A percentile compares a stretch with the other conserved stretches of the same genome.
Evolutionary conservation across 2,888 invertebrate genomes (phyloP).

Genomic region (Oxyteleia sp.): DNA sequence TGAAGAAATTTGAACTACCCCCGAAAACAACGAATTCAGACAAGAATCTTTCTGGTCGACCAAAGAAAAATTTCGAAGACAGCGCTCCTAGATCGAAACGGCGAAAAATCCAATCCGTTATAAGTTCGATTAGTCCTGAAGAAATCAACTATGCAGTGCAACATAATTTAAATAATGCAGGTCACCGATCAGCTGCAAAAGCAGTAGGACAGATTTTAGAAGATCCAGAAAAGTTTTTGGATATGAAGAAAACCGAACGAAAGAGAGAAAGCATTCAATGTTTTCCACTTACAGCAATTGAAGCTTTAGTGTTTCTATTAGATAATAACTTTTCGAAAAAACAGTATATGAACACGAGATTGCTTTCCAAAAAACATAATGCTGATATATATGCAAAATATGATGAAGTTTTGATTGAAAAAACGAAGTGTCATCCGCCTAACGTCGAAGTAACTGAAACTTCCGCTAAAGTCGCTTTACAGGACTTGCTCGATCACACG

Average conservation of each 20-base stretch:
- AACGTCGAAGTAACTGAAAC: conserved; percentile 38
- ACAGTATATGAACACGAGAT: conserved; percentile 22
- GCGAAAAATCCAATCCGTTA: conserved; percentile 3
- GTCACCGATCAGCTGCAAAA: conserved; percentile 7
- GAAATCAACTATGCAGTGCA: conserved; percentile 20
- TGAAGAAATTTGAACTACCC: not conserved
- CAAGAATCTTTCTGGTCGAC: conserved; percentile 2
- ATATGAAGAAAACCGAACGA: not conserved
- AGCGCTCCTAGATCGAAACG: conserved; percentile 2
- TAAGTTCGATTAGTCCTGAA: not conserved
- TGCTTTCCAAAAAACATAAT: conserved; percentile 36
- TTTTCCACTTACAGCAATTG: conserved; percentile 8
- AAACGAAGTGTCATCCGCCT: conserved; percentile 27
- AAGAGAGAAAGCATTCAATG: not conserved
- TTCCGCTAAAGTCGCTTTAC: conserved; percentile 15
- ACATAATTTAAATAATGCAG: conserved; percentile 1
- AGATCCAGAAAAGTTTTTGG: not conserved
- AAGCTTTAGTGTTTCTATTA: conserved; percentile 25
- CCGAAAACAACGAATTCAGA: not conserved
- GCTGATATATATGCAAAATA: conserved; percentile 46
- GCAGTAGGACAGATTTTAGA: conserved; percentile 14
- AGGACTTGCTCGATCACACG: conserved; percentile 31
- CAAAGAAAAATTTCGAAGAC: conserved; percentile 11
- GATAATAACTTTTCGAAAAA: conserved; percentile 24
- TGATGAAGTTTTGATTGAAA: conserved; percentile 18